Evolutionary conservation across 2,888 invertebrate species (phyloP), one percentile per base, ranked within the genome.

Genomic region (Lasioglossum figueresi): DNA sequence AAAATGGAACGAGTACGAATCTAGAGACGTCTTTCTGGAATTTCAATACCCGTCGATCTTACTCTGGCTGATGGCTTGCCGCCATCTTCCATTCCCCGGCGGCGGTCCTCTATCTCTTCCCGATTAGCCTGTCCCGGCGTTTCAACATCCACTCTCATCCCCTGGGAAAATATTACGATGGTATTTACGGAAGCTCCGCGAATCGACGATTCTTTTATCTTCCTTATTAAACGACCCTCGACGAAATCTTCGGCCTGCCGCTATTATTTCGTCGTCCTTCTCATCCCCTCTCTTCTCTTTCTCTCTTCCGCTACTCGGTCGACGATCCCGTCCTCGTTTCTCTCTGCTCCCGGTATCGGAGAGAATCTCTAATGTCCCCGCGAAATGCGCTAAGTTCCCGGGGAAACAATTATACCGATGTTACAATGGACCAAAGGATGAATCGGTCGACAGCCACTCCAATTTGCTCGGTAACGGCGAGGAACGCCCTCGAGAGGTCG

Each of bases 21-120:
- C 52, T 43, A 10, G 43, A 34, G 66, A 74, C 45, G 74, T 70
- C 83, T 84, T 83, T 79, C 77, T 76, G 91, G 88, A 89, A 91
- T 91, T 91, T 91, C 89, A 90, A 91, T 91, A 90, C 83, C 88
- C 88, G 86, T 89, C 89, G 86, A 89, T 91, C 86, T 86, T 83
- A 68, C 68, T 68, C 68, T 23, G 84, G 76, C 80, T 68, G 52
- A 80, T 86, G 75, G 52, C 76, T 66, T 19, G 66, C 34, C 66
- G 48, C 16, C 34, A 37, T 59, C n/a, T 78, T 43, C 34, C 59
- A 19, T 68, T 31, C 48, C 63, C 73, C 27, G 40, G 43, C n/a
- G 72, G 31, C n/a, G 72, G 37, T 37, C 48, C 43, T 70, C 63
- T 59, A 59, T 78, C 77, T 82, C 82, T 84, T 85, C 78, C 85